Base-by-base conservation (phyloP, 92 coral and sea anemone genomes). In the Epizoanthus fatuus region DNA sequence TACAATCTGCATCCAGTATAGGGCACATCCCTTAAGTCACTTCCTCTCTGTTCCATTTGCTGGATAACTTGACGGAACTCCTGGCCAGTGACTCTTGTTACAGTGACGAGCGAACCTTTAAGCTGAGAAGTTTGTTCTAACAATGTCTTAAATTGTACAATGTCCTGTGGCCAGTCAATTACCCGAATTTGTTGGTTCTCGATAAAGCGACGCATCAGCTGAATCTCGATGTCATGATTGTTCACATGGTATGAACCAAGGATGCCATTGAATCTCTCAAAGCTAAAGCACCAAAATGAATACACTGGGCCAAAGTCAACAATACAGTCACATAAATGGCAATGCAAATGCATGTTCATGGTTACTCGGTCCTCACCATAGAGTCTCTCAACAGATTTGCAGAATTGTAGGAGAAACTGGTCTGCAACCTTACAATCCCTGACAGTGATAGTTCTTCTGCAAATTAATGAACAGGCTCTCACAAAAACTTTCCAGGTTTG, bases 401-500 rank as follows among this genome's bases (percentile, higher is more conserved):
- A 90, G 70, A 86, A 90, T 32, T 86, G 73, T 4, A 90, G 53
- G 11, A 86, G 75, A 8, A 81, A 69, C n/a, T 63, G 68, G 49
- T 86, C 91, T 0, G 91, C 87, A 77, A 71, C 5, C 53, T 19
- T n/a, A 37, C 82, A 70, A 10, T 81, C 91, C 5, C 67, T 37
- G 13, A n/a, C 60, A 7, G 86, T 53, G 42, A 91, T 85, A 1
- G 32, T 66, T 8, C 82, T 75, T 37, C 60, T 57, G 57, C 91
- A 91, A 15, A 91, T 15, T 17, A 91, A 38, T 4, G 88, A 22
- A 55, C 89, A 81, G 19, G 88, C 94, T 69, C 19, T 86, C 0
- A 91, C 91, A 91, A 91, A 91, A 7, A 82, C 6, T 49, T 87
- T 87, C 94, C 91, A 91, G 25, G 66, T 45, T 32, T 86, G 91